Evolutionary conservation across 2,888 invertebrate genomes (phyloP), one percentile per base, ranked within the genome.

Genomic region (Polietes domitor): DNA sequence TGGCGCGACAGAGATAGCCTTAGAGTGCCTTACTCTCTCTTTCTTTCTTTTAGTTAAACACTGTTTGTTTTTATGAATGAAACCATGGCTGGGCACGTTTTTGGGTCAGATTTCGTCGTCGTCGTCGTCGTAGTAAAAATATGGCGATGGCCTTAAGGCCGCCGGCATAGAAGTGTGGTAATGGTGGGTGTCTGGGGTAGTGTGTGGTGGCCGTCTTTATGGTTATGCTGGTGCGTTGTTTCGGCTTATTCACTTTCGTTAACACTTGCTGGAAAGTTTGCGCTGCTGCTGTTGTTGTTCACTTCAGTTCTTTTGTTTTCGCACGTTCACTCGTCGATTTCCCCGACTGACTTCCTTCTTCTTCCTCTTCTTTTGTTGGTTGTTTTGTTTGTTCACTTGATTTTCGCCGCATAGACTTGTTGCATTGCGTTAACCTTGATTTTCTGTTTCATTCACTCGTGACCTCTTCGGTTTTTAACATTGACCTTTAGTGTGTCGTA

Each of bases 51-150:
- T 21, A 43, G 2, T 32, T 72, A 0, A 0, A 24, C 1, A n/a
- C 65, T 58, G 63, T 19, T 10, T 55, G 43, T 65, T 65, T 70
- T 75, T 58, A 85, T 81, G 77, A 84, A 85, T 85, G 84, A 86
- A 77, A 15, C 26, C 9, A 17, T 73, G 15, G 4, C 47, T 43
- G 15, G 32, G 65, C 81, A 82, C 85, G 85, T 82, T 86, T 84
- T 83, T 81, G 26, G 85, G 84, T 84, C 84, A 84, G 61, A 24
- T 81, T 84, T 84, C 43, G 68, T 24, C 32, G 63, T 15, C n/a
- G n/a, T n/a, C 79, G 81, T 84, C 43, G 68, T 24, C 19, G 21
- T 37, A 32, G 37, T 74, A 28, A 3, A 72, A 63, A 53, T 24
- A 50, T 53, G 58, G 77, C 61, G 73, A 61, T 61, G 58, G 79